These are phyloP conservation scores for Ceratothoa steindachneri DNA, from an alignment of 2,888 invertebrate species.

Conservation along the genomic window DNA sequence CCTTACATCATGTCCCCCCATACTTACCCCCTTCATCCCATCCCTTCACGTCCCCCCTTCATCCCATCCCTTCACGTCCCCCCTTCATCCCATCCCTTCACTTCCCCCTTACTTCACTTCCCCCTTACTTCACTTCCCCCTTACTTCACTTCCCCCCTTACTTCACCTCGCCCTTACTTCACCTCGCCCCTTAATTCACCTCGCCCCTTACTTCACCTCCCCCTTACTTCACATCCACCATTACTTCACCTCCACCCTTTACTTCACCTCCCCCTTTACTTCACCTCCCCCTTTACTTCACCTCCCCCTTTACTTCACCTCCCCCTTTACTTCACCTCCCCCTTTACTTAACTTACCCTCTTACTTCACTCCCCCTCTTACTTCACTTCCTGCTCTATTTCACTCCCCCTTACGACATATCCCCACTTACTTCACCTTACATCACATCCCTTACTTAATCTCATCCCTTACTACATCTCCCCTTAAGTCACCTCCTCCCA, in stretches of 20 bases:
- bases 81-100: background rate
- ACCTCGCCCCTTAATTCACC: background rate
- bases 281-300: background rate
- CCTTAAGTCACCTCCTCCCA: too few relatives aligned
- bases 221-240: background rate
- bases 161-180: background rate
- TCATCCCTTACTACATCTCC: too few relatives aligned
- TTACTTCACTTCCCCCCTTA: background rate
- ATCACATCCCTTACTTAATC: too few relatives aligned
- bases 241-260: background rate
- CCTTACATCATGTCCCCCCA: too few relatives aligned
- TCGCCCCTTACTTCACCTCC: background rate
- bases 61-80: background rate
- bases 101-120: background rate
- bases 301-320: background rate
- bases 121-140: background rate
- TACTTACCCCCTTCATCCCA: background rate
- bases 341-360: background rate
- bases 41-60: background rate
- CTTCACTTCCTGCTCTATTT: background rate
- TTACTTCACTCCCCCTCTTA: background rate
- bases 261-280: background rate
- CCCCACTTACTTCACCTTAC: background rate
- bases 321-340: background rate
- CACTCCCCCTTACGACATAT: background rate